A percentile compares a stretch with the other conserved stretches of the same genome.
phyloP scores from a whole-genome alignment of 2,888 invertebrate genomes.

The Mycalesis mineus region DNA sequence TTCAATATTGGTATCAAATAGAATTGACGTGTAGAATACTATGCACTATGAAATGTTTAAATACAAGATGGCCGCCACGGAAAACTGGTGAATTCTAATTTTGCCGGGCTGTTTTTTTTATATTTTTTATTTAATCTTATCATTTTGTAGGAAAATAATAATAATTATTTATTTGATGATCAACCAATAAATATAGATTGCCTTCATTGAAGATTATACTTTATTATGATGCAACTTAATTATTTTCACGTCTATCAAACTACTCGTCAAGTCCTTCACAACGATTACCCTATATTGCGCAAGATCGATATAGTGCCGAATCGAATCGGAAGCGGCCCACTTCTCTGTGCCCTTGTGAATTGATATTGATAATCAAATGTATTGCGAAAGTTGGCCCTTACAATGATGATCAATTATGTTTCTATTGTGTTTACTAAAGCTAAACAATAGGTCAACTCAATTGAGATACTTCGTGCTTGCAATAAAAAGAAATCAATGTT shows the following conservation, averaged over 20 bases:
- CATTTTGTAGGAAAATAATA: too few species aligned
- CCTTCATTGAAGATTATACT: too few species aligned
- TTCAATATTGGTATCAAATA: too few species aligned
- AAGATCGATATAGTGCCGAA: conserved; percentile 58
- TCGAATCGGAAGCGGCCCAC: conserved; percentile 54
- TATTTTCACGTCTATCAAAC: conserved; percentile 17
- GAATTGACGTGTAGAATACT: too few species aligned
- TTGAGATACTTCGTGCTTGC: conserved; percentile 22
- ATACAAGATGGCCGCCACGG: too few species aligned
- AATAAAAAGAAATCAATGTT: not conserved
- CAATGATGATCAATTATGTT: conserved; percentile 52
- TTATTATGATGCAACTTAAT: too few species aligned
- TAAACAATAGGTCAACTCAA: conserved; percentile 35
- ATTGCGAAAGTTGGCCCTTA: conserved; percentile 55
- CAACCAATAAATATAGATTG: too few species aligned
- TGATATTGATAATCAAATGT: conserved; percentile 34
- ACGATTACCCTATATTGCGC: conserved; percentile 60
- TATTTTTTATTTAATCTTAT: too few species aligned
- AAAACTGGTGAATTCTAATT: too few species aligned
- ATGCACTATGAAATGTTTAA: too few species aligned
- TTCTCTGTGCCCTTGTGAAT: conserved; percentile 51
- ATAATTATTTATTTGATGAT: too few species aligned
- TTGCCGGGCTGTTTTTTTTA: too few species aligned
- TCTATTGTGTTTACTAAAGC: conserved; percentile 51
- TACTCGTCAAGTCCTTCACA: conserved; percentile 59